Percentiles rank a stretch among this genome's conserved stretches.
Evolutionary conservation across 2,888 invertebrate genomes (phyloP).

Genomic region (Bugulina stolonifera): DNA sequence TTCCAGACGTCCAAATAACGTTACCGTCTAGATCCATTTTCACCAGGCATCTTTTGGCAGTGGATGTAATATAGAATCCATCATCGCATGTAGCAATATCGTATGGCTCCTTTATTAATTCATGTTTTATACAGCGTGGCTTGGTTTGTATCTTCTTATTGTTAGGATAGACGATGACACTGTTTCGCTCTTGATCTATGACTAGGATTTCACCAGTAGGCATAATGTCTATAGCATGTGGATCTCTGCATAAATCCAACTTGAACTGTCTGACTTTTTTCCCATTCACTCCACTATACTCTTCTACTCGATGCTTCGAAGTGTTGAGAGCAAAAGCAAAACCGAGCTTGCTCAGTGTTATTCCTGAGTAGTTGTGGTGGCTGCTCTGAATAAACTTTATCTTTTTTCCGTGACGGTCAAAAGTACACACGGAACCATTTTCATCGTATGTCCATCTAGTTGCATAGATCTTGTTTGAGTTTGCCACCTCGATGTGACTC

Average conservation of each 20-base stretch:
- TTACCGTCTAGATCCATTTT: constrained; percentile 18
- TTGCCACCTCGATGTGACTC: constrained; percentile 18
- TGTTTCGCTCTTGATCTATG: constrained; percentile 13
- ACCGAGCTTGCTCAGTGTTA: constrained; percentile 9
- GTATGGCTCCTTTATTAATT: constrained; percentile 6
- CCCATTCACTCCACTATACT: constrained; percentile 6
- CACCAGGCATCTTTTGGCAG: background rate
- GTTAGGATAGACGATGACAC: constrained; percentile 10
- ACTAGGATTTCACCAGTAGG: constrained; percentile 19
- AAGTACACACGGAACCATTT: background rate
- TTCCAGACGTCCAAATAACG: background rate
- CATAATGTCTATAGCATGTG: constrained; percentile 12
- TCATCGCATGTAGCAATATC: background rate
- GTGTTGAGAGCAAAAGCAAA: constrained; percentile 14
- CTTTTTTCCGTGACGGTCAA: constrained; percentile 2
- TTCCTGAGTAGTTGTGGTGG: background rate
- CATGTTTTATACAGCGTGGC: background rate
- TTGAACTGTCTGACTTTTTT: constrained; percentile 15
- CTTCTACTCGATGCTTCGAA: constrained; percentile 7
- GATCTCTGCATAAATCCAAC: background rate
- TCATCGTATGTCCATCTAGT: constrained; percentile 21
- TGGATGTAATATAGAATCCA: constrained; percentile 9
- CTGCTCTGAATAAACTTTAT: constrained; percentile 2
- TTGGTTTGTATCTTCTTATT: background rate
- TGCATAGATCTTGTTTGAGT: background rate